Conservation (phyloP, 2,888 invertebrate genomes). For the Yponomeuta malinellus region DNA sequence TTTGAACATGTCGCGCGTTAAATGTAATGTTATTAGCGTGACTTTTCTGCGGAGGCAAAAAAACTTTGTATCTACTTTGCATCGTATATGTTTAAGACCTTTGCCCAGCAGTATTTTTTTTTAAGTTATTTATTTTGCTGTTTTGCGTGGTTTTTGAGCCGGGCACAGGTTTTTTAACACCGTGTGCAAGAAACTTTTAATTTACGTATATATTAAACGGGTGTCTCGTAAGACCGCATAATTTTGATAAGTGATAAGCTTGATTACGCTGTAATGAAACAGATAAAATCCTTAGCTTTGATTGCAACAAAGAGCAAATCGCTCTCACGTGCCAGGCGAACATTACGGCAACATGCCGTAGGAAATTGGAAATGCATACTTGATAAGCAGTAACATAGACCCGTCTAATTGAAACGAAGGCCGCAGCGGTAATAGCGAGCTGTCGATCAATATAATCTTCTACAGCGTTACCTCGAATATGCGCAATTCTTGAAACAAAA, state of each 20-base stretch:
- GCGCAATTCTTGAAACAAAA: neutral
- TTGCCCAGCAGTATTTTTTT: no score
- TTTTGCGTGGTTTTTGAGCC: no score
- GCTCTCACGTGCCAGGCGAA: neutral
- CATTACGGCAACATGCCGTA: neutral
- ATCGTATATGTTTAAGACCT: no score
- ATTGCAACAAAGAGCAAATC: neutral
- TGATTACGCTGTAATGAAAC: no score
- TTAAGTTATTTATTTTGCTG: no score
- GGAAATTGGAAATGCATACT: slow-evolving; percentile 8
- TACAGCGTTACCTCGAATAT: neutral
- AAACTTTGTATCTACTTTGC: no score
- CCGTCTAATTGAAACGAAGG: neutral
- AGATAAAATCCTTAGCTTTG: no score
- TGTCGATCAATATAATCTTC: neutral
- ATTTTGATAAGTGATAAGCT: no score
- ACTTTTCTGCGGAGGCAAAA: neutral
- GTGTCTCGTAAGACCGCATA: no score
- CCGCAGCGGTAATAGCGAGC: neutral
- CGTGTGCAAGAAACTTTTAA: no score
- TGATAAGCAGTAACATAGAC: neutral
- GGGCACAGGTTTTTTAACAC: no score
- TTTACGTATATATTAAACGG: no score
- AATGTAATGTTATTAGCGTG: neutral
- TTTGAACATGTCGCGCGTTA: neutral